These are phyloP conservation scores for Tribolium castaneum DNA, from an alignment of 1,140 invertebrate genomes.

Conservation along the genomic window DNA sequence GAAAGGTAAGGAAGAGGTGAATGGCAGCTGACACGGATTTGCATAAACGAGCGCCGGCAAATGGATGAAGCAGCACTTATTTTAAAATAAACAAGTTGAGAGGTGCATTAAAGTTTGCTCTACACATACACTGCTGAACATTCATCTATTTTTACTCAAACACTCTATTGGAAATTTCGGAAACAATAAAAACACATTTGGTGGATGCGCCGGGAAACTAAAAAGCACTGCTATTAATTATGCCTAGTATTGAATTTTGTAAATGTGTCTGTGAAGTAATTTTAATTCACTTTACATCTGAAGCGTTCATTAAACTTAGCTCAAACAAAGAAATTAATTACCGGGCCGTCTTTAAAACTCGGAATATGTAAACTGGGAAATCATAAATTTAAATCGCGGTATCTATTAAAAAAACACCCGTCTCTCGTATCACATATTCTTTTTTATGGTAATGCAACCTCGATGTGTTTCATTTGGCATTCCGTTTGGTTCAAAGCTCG, in stretches of 20 bases:
- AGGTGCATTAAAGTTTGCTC: too few relatives aligned
- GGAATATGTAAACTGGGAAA: not conserved
- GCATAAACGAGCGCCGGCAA: not conserved
- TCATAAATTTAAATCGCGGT: not conserved
- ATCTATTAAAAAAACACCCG: not conserved
- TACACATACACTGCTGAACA: too few relatives aligned
- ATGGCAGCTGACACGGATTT: not conserved
- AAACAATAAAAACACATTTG: too few relatives aligned
- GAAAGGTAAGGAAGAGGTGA: not conserved
- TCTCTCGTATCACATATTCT: not conserved
- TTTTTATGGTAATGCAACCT: conserved; percentile 3
- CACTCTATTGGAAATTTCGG: too few relatives aligned
- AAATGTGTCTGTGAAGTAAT: not conserved
- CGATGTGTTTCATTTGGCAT: conserved; percentile 12
- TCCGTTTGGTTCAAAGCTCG: conserved; percentile 10
- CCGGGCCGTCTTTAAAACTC: not conserved
- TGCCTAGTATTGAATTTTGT: too few relatives aligned
- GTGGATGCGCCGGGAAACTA: not conserved
- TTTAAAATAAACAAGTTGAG: not conserved
- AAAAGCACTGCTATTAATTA: too few relatives aligned
- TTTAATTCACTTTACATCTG: not conserved
- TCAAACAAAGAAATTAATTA: not conserved
- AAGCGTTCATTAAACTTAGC: not conserved
- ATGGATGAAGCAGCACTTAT: not conserved
- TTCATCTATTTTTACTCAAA: too few relatives aligned